Conservation (phyloP, 2,888 invertebrate species). For the Macrosiphum euphorbiae region DNA sequence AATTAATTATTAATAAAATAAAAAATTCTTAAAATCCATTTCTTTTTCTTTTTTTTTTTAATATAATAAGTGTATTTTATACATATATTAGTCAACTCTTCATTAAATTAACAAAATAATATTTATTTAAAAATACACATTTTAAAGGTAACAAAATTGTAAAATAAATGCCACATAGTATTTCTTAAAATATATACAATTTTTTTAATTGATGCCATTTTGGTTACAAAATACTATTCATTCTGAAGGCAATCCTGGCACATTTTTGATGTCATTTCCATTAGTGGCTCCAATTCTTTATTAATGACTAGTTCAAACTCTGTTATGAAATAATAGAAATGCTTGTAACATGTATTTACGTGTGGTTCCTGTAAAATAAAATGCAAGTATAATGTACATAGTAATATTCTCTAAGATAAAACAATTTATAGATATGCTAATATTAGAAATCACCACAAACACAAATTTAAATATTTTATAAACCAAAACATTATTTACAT, state of each 20-base stretch:
- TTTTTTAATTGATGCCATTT: constrained; percentile 8
- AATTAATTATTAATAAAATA: constrained; percentile 82
- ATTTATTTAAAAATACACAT: background rate
- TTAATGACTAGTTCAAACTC: constrained; percentile 86
- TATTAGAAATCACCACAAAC: background rate
- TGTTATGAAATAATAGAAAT: constrained; percentile 91
- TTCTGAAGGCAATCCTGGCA: constrained; percentile 71
- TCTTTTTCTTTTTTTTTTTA: constrained; percentile 40
- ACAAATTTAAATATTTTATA: background rate
- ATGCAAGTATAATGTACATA: background rate
- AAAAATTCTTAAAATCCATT: constrained; percentile 65
- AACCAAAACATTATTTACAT: background rate
- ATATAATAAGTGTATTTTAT: background rate
- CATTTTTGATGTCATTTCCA: constrained; percentile 81
- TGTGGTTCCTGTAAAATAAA: constrained; percentile 82
- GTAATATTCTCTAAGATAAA: background rate
- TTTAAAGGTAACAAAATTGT: constrained; percentile 39
- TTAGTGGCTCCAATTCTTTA: constrained; percentile 88
- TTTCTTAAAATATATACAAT: background rate
- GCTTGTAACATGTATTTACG: constrained; percentile 94
- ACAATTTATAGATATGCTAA: background rate
- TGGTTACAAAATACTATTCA: background rate
- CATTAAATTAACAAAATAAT: constrained; percentile 16
- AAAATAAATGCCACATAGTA: constrained; percentile 28
- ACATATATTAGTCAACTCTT: background rate